Base-by-base conservation (phyloP, 2,888 invertebrate genomes). In the Hydriomena furcata region DNA sequence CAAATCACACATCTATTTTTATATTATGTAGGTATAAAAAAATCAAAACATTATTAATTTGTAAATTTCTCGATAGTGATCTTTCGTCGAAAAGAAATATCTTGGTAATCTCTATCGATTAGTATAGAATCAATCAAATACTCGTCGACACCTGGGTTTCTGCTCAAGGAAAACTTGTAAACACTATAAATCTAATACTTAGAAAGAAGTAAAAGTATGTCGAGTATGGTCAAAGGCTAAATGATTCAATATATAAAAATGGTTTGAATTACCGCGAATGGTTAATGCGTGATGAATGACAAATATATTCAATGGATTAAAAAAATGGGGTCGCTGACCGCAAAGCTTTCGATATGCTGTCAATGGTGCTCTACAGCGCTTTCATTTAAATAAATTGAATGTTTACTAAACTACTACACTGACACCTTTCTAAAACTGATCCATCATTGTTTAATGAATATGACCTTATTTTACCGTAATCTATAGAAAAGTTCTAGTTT, bases 201-300 rank as follows among this genome's bases (percentile, higher is more conserved):
- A 52, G 58, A 47, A 46, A 37, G 21, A 45, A 54, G 61, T 61
- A 61, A 66, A 63, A 64, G 62, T 66, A 58, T 64, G 63, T 55
- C 61, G 54, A 54, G 47, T 50, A 34, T 52, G 47, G 30, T 50
- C 52, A 28, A 47, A 52, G 52, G 58, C 60, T 62, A 58, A 58
- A 55, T 55, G 51, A 57, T 51, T 57, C 53, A 59, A 58, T 55
- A 59, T 65, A 65, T 50, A 66, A 63, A 31, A 10, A 31, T 35
- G 38, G 35, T 20, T 44, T 49, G 55, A 60, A 63, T 40, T 53
- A 50, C 52, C 41, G 54, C 49, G 61, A 60, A 65, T 64, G 30
- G 63, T 46, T 56, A 61, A 63, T 62, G 60, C 55, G 54, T 52
- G 61, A 71, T 74, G 76, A 75, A 60, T 75, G 73, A 74, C 57